Base-by-base conservation (phyloP, 2,888 invertebrate genomes). In the Acleris holmiana region DNA sequence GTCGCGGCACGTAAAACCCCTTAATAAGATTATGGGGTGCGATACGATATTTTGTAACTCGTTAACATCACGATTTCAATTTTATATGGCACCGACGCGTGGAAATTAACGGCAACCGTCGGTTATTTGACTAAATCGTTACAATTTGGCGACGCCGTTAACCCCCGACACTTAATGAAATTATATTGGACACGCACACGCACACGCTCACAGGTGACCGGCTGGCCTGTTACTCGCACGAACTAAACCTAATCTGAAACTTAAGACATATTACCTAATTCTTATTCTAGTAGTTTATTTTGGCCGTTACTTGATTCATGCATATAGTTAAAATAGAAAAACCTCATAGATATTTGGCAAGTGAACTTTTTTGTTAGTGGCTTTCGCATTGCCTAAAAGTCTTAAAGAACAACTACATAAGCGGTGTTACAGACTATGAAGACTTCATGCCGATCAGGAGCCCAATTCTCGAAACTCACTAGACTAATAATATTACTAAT, bases 11-110 rank as follows among this genome's bases (percentile, higher is more conserved):
- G 19, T 41, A 48, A 54, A 54, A 29, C 21, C 41, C 41, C 18
- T 48, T 44, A 55, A 51, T 56, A 51, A 66, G 66, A 66, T 68
- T 54, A 57, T n/a, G 25, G 55, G 61, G 47, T 10, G 60, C 66
- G 66, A 68, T 62, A 66, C 49, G 53, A 66, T 63, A 79, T 82
- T 82, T 79, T 73, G 74, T 78, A 71, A 79, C 82, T 83, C 80
- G 83, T 86, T 86, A 86, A 81, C 82, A 76, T 78, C 87, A 86
- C 86, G 85, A 86, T 85, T 86, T 88, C 85, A 87, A 86, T 86
- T 86, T 84, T 74, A 80, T 78, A 75, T 71, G 67, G 73, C 70
- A 73, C 72, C 78, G 73, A 77, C 78, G 79, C 80, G 79, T 80
- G 79, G 78, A 80, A 80, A 83, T 81, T 80, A 79, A 76, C 78